Conservation (phyloP, 1,140 invertebrate genomes). For the Holcopasites calliopsidis region DNA sequence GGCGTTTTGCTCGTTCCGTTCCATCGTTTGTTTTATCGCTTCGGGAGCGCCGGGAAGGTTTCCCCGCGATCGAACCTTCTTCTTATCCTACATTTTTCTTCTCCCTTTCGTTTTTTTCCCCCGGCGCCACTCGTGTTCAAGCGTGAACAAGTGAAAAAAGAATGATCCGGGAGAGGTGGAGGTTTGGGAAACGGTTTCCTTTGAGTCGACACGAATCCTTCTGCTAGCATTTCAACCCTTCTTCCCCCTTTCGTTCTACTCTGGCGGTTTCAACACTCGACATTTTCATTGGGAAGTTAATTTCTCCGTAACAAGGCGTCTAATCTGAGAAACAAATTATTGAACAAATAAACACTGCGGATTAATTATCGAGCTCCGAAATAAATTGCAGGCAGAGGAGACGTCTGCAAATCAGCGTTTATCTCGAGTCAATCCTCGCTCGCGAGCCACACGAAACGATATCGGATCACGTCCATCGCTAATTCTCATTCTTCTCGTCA, state of each 20-base stretch:
- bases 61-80: constrained; percentile 2
- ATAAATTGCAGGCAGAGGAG: too few relatives aligned
- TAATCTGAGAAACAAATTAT: too few relatives aligned
- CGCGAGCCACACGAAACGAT: too few relatives aligned
- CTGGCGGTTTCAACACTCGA: neutral
- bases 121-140: neutral
- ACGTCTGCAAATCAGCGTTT: too few relatives aligned
- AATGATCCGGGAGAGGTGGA: neutral
- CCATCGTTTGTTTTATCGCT: constrained; percentile 18
- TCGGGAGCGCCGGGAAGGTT: constrained; percentile 35
- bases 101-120: neutral
- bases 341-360: too few relatives aligned
- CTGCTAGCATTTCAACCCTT: neutral
- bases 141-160: neutral
- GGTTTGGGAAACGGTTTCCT: neutral
- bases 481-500: neutral
- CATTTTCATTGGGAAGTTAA: too few relatives aligned
- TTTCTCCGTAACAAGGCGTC: too few relatives aligned
- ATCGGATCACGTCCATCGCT: too few relatives aligned
- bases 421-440: too few relatives aligned
- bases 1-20: constrained; percentile 8
- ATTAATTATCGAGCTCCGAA: too few relatives aligned
- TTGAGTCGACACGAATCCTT: constrained; percentile 14
- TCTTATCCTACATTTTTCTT: neutral
- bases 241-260: neutral